These are phyloP conservation scores for Auanema sp. DNA, from an alignment of 2,888 invertebrate genomes.

Conservation along the genomic window DNA sequence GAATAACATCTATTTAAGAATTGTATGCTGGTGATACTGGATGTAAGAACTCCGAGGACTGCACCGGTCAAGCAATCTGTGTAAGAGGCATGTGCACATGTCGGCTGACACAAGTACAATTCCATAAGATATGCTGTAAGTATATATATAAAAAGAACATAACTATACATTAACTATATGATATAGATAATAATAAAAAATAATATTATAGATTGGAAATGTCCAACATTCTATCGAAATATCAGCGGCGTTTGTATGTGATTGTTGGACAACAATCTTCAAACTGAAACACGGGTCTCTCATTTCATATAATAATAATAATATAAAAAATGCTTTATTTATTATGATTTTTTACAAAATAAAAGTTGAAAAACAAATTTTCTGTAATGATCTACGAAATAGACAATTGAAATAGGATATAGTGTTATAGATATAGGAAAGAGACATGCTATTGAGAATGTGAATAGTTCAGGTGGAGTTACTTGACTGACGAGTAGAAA, in stretches of 20 bases:
- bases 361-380: neutral
- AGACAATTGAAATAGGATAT: no score
- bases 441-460: no score
- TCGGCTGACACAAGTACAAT: constrained; percentile 33
- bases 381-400: neutral
- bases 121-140: constrained; percentile 38
- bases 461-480: no score
- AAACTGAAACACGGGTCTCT: neutral
- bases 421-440: no score
- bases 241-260: constrained; percentile 18
- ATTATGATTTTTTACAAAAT: neutral
- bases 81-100: constrained; percentile 46
- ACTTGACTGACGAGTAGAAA: no score
- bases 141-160: neutral
- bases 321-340: neutral
- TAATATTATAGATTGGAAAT: constrained; percentile 9
- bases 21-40: constrained; percentile 41
- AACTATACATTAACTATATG: neutral
- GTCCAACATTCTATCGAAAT: constrained; percentile 18
- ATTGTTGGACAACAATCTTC: constrained; percentile 1
- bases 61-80: constrained; percentile 48
- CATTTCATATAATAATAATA: neutral
- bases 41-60: constrained; percentile 36
- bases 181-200: neutral
- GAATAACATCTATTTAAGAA: constrained; percentile 19